phyloP scores from a whole-genome alignment of 2,113 vertebrate genomes.

The Lepus europaeus region DNA sequence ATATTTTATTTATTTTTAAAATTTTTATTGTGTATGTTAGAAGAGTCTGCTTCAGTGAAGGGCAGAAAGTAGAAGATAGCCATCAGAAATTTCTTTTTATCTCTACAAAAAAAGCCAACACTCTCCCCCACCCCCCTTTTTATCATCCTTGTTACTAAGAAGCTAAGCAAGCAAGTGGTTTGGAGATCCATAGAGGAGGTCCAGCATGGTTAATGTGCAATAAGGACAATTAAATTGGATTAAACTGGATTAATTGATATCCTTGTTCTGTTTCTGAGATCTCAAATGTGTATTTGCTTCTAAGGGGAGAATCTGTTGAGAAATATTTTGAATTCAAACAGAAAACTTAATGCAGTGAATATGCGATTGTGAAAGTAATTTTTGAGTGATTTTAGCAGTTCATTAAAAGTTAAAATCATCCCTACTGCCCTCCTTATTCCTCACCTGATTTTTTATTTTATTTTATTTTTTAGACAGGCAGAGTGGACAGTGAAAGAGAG shows the following conservation, averaged over 20 bases:
- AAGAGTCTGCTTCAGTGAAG: not conserved
- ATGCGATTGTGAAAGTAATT: conserved; percentile 24
- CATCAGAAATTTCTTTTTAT: not conserved
- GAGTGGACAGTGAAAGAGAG: too few species aligned
- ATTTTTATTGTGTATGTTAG: not conserved
- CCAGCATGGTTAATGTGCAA: not conserved
- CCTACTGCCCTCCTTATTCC: fast-evolving
- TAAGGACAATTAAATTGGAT: not conserved
- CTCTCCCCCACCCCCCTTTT: not conserved
- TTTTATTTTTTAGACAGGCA: too few species aligned
- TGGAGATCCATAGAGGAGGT: not conserved
- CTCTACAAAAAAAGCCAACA: not conserved
- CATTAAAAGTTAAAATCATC: not conserved
- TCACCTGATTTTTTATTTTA: too few species aligned
- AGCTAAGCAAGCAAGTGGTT: not conserved
- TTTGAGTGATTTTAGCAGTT: not conserved
- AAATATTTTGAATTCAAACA: conserved; percentile 42
- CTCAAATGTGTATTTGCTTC: conserved; percentile 24
- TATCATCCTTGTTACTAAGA: not conserved
- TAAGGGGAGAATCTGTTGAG: not conserved
- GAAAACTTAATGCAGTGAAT: conserved; percentile 26
- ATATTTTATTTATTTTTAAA: not conserved
- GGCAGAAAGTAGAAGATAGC: not conserved
- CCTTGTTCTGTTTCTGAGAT: not conserved
- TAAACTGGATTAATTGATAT: conserved; percentile 9